A percentile compares a stretch with the other conserved stretches of the same genome.
Evolutionary conservation across 2,113 vertebrate genomes (phyloP).

Genomic region (Hippocampus guttulatus): DNA sequence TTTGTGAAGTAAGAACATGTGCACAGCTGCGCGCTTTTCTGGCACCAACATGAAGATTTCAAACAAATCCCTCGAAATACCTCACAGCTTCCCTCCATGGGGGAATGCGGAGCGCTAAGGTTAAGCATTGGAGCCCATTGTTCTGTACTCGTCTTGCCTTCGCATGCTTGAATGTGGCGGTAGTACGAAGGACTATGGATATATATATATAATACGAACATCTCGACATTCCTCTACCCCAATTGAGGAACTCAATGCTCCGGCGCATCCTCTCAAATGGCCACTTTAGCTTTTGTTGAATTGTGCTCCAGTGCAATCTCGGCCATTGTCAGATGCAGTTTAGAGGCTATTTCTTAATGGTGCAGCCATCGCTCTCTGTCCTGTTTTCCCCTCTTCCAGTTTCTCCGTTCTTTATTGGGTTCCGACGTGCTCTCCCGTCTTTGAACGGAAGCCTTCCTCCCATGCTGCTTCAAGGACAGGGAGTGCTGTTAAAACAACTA

Average conservation of each 20-base stretch:
- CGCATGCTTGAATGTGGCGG: background rate
- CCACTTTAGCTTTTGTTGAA: constrained; percentile 65
- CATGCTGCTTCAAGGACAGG: constrained; percentile 21
- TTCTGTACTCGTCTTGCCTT: background rate
- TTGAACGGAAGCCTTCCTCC: constrained; percentile 57
- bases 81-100: background rate
- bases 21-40: too few relatives aligned
- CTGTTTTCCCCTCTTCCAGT: constrained; percentile 37
- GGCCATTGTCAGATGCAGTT: constrained; percentile 72
- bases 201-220: constrained; percentile 20
- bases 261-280: constrained; percentile 51
- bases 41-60: background rate
- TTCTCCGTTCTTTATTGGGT: constrained; percentile 39
- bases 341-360: constrained; percentile 69
- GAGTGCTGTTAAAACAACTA: constrained; percentile 34
- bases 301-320: constrained; percentile 72
- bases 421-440: constrained; percentile 26
- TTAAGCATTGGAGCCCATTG: background rate
- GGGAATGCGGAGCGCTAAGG: background rate
- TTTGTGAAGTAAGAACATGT: too few relatives aligned
- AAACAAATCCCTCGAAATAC: background rate
- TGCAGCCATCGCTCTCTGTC: constrained; percentile 45
- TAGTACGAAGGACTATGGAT: constrained; percentile 18
- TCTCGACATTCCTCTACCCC: constrained; percentile 42
- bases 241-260: constrained; percentile 50